Evolutionary conservation across 2,113 vertebrate genomes (phyloP).

Genomic region (Eurypyga helias): DNA sequence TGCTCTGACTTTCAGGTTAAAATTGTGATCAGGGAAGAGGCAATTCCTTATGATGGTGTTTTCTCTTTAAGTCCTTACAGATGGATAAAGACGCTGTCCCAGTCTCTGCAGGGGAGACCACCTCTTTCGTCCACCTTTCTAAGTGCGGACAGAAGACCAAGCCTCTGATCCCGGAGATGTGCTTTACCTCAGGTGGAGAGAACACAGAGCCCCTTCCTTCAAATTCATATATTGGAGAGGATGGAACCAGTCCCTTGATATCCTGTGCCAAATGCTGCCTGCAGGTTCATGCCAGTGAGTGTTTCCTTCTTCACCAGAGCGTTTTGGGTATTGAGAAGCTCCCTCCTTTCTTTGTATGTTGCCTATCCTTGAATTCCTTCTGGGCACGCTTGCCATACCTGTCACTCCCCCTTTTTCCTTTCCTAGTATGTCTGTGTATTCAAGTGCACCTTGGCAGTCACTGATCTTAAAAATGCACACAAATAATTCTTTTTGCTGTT

Average conservation of each 20-base stretch:
- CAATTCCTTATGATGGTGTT: accelerated
- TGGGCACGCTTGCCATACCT: background rate
- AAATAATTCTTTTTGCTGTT: background rate
- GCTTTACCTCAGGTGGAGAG: conserved; percentile 89
- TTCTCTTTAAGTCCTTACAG: conserved; percentile 65
- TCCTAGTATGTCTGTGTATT: background rate
- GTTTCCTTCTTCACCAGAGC: background rate
- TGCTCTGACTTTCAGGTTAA: background rate
- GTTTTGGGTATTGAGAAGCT: background rate
- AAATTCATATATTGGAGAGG: conserved; percentile 87
- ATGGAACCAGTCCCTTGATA: conserved; percentile 90
- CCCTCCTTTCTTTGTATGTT: background rate
- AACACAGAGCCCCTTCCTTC: conserved; percentile 90
- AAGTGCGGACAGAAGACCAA: conserved; percentile 81
- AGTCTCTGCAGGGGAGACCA: background rate
- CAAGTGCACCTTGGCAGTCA: background rate
- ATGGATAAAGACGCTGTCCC: conserved; percentile 71
- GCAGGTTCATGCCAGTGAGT: conserved; percentile 97
- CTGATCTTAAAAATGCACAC: background rate
- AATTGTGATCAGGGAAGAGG: background rate
- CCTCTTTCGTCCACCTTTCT: conserved; percentile 41
- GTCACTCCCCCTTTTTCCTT: background rate
- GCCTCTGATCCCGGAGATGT: conserved; percentile 95
- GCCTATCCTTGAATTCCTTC: background rate
- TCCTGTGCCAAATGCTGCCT: conserved; percentile 89